Evolutionary conservation across 37 sponge, comb jelly and placozoan genomes (phyloP).

Genomic region (Ephydatia muelleri): DNA sequence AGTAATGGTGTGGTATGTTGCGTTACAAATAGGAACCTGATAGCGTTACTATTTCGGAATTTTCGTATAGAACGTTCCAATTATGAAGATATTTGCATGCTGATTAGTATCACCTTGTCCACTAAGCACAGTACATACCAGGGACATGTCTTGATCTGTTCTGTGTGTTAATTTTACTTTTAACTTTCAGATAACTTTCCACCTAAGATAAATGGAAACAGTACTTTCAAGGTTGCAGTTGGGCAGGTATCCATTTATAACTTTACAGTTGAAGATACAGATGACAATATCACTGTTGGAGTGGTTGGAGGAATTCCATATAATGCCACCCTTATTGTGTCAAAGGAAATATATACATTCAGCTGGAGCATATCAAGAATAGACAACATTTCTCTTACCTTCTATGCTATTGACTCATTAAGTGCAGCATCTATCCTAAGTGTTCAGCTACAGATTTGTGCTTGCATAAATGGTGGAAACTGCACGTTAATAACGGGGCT

Average conservation of each 20-base stretch:
- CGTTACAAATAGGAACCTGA: no score
- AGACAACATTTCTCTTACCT: neutral
- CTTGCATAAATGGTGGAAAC: constrained; percentile 55
- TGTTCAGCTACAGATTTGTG: constrained; percentile 49
- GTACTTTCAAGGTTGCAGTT: neutral
- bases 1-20: no score
- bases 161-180: neutral
- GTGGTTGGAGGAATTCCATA: constrained; percentile 5
- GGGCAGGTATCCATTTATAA: neutral
- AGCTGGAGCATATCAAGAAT: constrained; percentile 4
- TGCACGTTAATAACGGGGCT: constrained; percentile 59
- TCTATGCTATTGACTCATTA: constrained; percentile 40
- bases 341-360: constrained; percentile 25
- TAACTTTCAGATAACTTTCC: neutral
- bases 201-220: neutral
- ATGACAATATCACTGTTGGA: constrained; percentile 17
- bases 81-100: no score
- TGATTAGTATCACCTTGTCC: no score
- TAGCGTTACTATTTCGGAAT: no score
- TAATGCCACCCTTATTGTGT: neutral
- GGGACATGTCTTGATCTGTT: no score
- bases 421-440: constrained; percentile 10
- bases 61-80: no score
- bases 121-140: no score
- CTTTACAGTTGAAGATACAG: neutral